Percentiles rank a stretch among this genome's conserved stretches.
These are phyloP conservation scores for Mormyrus iriodes DNA, from an alignment of 2,113 vertebrate genomes.

Conservation along the genomic window DNA sequence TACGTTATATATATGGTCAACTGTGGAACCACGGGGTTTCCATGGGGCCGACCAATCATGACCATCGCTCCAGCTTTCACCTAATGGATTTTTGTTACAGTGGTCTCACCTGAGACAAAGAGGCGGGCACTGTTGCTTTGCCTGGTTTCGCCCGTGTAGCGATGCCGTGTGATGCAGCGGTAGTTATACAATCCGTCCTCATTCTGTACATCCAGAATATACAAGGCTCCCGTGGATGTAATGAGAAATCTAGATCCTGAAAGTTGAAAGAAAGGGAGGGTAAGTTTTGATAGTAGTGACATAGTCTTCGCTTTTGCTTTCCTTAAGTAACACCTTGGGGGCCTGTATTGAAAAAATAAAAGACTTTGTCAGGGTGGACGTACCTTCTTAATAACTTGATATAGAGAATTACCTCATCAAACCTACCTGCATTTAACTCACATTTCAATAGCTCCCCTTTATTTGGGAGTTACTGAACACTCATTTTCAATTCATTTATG, in stretches of 20 bases:
- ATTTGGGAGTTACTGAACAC: not conserved
- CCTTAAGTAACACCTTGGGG: not conserved
- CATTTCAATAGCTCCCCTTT: not conserved
- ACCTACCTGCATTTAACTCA: not conserved
- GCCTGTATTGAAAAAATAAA: not conserved
- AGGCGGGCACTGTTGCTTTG: constrained; percentile 98
- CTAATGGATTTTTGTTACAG: not conserved
- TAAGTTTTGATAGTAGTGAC: not conserved
- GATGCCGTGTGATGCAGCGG: constrained; percentile 91
- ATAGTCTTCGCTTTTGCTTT: not conserved
- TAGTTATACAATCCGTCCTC: constrained; percentile 98
- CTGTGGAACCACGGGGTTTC: not conserved
- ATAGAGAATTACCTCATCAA: not conserved
- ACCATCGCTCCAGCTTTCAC: not conserved
- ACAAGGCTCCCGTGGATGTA: constrained; percentile 98
- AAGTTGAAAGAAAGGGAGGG: constrained; percentile 43
- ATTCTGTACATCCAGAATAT: constrained; percentile 97
- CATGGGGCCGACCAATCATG: not conserved
- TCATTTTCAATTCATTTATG: not conserved
- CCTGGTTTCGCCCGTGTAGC: constrained; percentile 92
- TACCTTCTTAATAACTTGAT: not conserved
- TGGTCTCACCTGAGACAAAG: constrained; percentile 84
- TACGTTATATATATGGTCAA: not conserved
- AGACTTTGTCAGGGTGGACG: not conserved
- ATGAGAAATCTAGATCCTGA: constrained; percentile 98